A percentile compares a stretch with the other conserved stretches of the same genome.
These are phyloP conservation scores for Drosophila trapezifrons DNA, from an alignment of 1,140 invertebrate genomes.

Conservation along the genomic window DNA sequence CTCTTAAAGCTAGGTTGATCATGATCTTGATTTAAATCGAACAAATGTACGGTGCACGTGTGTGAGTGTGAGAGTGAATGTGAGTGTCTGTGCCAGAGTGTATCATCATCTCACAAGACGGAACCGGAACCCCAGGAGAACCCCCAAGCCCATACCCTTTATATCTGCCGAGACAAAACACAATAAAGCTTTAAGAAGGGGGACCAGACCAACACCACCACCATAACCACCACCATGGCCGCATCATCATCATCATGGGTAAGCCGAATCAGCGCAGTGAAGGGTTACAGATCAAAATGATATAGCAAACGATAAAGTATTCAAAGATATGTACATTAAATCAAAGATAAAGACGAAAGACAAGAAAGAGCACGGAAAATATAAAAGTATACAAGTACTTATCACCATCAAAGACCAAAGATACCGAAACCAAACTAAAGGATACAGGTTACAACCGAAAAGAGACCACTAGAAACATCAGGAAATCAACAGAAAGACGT, in stretches of 20 bases:
- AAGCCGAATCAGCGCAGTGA: constrained; percentile 35
- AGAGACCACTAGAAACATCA: constrained; percentile 30
- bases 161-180: constrained; percentile 27
- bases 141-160: constrained; percentile 5
- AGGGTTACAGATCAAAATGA: constrained; percentile 17
- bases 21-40: constrained; percentile 45
- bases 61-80: constrained; percentile 14
- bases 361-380: constrained; percentile 9
- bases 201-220: constrained; percentile 38
- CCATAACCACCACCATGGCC: constrained; percentile 40
- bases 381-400: constrained; percentile 1
- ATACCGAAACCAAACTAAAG: constrained; percentile 36
- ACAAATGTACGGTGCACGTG: constrained; percentile 40
- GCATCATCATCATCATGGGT: constrained; percentile 14
- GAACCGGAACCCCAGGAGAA: constrained; percentile 15
- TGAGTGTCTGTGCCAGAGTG: constrained; percentile 27
- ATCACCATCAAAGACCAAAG: constrained; percentile 40
- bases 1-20: constrained; percentile 59
- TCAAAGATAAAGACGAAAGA: constrained; percentile 3
- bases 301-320: constrained; percentile 21
- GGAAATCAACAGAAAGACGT: constrained; percentile 19
- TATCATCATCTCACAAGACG: constrained; percentile 19
- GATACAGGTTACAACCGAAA: constrained; percentile 23
- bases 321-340: constrained; percentile 32
- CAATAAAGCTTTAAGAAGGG: constrained; percentile 35